Evolutionary conservation across 2,113 vertebrate genomes (phyloP).

Genomic region (Ranitomeya variabilis): DNA sequence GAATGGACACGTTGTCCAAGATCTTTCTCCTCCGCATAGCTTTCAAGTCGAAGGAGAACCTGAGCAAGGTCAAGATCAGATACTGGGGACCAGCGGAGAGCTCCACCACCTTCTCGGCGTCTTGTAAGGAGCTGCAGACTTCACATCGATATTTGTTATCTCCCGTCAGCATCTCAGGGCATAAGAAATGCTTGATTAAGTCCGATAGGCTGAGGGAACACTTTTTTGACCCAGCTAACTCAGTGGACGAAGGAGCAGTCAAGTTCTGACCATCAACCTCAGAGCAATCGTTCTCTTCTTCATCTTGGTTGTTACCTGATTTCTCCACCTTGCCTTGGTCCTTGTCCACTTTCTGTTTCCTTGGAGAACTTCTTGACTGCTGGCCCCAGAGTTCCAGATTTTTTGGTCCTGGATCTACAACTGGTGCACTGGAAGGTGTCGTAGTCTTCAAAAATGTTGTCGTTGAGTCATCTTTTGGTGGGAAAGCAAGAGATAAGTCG

Average conservation of each 20-base stretch:
- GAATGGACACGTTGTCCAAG: constrained; percentile 75
- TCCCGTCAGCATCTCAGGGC: constrained; percentile 74
- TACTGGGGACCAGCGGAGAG: constrained; percentile 77
- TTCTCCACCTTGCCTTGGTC: constrained; percentile 52
- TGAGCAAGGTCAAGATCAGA: constrained; percentile 79
- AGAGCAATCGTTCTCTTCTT: not conserved
- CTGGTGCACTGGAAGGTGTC: constrained; percentile 56
- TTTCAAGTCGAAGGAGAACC: constrained; percentile 78
- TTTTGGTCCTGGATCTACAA: constrained; percentile 61
- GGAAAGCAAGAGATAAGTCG: constrained; percentile 80
- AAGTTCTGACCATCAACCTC: not conserved
- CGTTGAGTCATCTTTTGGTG: constrained; percentile 62
- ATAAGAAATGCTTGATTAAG: constrained; percentile 82
- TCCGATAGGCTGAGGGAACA: constrained; percentile 74
- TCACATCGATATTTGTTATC: constrained; percentile 83
- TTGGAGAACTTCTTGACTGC: constrained; percentile 61
- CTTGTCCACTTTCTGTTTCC: constrained; percentile 50
- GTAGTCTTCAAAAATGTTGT: constrained; percentile 25
- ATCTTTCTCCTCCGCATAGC: constrained; percentile 82
- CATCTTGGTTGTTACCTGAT: not conserved
- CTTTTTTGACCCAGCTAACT: constrained; percentile 52
- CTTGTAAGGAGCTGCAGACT: constrained; percentile 76
- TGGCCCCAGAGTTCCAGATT: constrained; percentile 47
- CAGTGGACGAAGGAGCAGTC: not conserved
- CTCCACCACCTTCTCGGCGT: constrained; percentile 78